These are phyloP conservation scores for Sicus ferrugineus DNA, from an alignment of 2,888 invertebrate species.

Conservation along the genomic window DNA sequence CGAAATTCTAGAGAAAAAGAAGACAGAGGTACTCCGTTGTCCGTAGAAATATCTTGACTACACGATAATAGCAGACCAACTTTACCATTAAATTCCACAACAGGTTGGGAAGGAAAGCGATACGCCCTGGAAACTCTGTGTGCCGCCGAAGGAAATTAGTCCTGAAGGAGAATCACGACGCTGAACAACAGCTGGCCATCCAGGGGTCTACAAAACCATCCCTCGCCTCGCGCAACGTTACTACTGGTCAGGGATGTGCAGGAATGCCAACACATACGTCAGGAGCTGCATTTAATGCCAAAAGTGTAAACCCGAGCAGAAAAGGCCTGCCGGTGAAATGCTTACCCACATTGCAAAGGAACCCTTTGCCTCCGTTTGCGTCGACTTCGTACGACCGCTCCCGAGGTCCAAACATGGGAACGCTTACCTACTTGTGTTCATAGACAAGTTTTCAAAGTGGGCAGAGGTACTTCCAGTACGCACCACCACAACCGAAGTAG, in stretches of 20 bases:
- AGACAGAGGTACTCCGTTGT: too few relatives aligned
- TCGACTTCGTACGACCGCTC: not conserved
- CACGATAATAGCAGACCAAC: too few relatives aligned
- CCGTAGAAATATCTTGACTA: too few relatives aligned
- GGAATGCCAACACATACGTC: not conserved
- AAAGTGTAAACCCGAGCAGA: not conserved
- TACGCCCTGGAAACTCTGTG: constrained; percentile 4
- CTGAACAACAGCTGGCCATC: not conserved
- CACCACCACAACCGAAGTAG: too few relatives aligned
- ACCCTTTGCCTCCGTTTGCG: not conserved
- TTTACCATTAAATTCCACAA: too few relatives aligned
- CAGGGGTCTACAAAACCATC: not conserved
- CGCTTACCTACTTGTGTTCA: too few relatives aligned
- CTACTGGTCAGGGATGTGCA: not conserved
- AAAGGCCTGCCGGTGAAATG: too few relatives aligned
- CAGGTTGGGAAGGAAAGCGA: too few relatives aligned
- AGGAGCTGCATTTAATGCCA: not conserved
- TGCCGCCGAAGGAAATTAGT: not conserved
- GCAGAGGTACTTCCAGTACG: not conserved
- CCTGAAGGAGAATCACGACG: not conserved
- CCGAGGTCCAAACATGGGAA: too few relatives aligned
- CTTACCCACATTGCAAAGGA: too few relatives aligned
- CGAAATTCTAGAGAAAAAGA: too few relatives aligned
- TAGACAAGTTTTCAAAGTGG: not conserved
- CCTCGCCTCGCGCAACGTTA: not conserved